phyloP scores from a whole-genome alignment of 2,797 vertebrate species.

The Lophotriccus pileatus region DNA sequence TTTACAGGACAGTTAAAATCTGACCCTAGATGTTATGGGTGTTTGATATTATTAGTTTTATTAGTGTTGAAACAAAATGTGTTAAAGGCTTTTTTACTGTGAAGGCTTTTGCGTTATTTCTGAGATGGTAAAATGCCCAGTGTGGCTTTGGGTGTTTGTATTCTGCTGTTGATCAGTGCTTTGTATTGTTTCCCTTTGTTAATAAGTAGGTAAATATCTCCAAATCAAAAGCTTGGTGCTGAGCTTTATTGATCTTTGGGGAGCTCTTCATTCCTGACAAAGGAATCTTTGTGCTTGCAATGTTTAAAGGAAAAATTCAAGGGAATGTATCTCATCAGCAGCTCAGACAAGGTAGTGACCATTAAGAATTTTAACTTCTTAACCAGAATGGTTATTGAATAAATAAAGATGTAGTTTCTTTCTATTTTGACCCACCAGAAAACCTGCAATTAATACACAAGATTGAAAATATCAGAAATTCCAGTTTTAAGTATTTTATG shows the following conservation, averaged over 20 bases:
- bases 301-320: neutral
- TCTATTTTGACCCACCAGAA: neutral
- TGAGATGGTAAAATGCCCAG: neutral
- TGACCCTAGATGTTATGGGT: neutral
- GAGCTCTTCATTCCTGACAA: constrained; percentile 31
- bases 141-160: neutral
- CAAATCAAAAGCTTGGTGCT: constrained; percentile 21
- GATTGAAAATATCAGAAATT: neutral
- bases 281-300: neutral
- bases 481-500: neutral
- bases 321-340: neutral
- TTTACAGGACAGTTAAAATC: neutral
- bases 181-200: neutral
- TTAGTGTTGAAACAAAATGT: neutral
- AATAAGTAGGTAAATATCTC: constrained; percentile 23
- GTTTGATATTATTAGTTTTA: neutral
- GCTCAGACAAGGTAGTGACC: neutral
- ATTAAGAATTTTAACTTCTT: neutral
- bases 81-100: neutral
- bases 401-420: neutral
- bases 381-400: neutral
- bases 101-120: neutral
- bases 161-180: neutral
- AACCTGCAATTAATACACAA: rapidly evolving
- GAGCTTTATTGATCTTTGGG: constrained; percentile 23